phyloP scores from a whole-genome alignment of 2,113 vertebrate genomes.

The Caracal caracal region DNA sequence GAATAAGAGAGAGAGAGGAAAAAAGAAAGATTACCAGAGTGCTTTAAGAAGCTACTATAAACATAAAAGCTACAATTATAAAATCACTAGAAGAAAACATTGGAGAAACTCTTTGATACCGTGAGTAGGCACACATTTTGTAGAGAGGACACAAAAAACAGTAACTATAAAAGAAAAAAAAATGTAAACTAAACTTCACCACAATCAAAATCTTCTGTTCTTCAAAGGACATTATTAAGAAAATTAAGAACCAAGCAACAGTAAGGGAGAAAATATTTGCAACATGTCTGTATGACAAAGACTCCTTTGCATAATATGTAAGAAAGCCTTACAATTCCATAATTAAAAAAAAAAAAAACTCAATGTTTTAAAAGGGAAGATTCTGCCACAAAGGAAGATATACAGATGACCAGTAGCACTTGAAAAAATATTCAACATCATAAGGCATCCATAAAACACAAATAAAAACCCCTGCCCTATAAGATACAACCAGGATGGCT shows the following conservation, averaged over 20 bases:
- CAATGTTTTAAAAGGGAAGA: not conserved
- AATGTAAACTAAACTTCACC: not conserved
- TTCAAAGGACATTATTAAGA: constrained; percentile 20
- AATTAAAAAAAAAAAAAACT: not conserved
- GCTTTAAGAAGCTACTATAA: not conserved
- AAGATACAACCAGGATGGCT: not conserved
- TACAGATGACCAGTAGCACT: not conserved
- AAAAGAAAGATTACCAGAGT: not conserved
- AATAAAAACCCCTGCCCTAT: not conserved
- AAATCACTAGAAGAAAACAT: not conserved
- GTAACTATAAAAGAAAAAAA: not conserved
- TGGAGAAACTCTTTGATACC: not conserved
- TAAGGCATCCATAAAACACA: not conserved
- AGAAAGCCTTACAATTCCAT: not conserved
- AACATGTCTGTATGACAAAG: not conserved
- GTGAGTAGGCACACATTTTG: not conserved
- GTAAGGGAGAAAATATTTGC: not conserved
- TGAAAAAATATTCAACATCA: not conserved
- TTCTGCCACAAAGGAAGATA: not conserved
- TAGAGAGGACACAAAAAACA: not conserved
- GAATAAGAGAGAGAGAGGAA: not conserved
- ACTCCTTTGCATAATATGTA: not conserved
- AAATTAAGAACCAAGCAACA: not conserved
- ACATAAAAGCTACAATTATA: not conserved
- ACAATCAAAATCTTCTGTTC: not conserved